Evolutionary conservation across 2,888 invertebrate genomes (phyloP), one percentile per base, ranked within the genome.

Genomic region (Torymus aiolomorphi): DNA sequence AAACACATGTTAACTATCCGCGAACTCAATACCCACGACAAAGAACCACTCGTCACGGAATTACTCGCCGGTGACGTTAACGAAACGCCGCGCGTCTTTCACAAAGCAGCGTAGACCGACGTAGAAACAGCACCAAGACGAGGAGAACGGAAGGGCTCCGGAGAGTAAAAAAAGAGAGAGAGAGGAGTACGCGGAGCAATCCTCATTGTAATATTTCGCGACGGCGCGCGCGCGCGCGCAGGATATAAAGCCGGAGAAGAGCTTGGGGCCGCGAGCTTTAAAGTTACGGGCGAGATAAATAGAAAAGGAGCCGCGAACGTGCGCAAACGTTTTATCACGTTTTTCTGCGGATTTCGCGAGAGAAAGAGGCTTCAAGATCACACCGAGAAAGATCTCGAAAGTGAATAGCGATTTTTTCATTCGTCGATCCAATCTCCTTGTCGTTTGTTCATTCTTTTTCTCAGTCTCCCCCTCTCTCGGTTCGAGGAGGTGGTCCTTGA

Each of bases 241-340:
- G 51, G 18, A 54, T 20, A 73, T 24, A 73, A 63, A 62, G 31
- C 62, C 12, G 18, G n/a, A 12, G 42, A 52, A 20, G 31, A 31
- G 18, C 59, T 72, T 61, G 67, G 13, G 8, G 42, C 8, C 8
- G 42, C 8, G 42, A 42, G 42, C 42, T 20, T 57, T 70, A 57
- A 72, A 70, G 59, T 54, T n/a, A 54, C 14, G 61, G 57, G 75
- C 66, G 72, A 70, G 61, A 61, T 62, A 76, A 74, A 71, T 49
- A 63, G 65, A 63, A 57, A 63, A 65, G 20, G 61, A 69, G 63
- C 1, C 20, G 20, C 77, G 56, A 57, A 16, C 5, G 63, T 51
- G 63, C 51, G 77, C 71, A 65, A 71, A 77, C 63, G 77, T 77
- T 77, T 77, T 71, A 70, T 51, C 77, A 57, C 71, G 57, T 51